Base-by-base conservation (phyloP, 1,140 invertebrate species). In the Penaeus indicus region DNA sequence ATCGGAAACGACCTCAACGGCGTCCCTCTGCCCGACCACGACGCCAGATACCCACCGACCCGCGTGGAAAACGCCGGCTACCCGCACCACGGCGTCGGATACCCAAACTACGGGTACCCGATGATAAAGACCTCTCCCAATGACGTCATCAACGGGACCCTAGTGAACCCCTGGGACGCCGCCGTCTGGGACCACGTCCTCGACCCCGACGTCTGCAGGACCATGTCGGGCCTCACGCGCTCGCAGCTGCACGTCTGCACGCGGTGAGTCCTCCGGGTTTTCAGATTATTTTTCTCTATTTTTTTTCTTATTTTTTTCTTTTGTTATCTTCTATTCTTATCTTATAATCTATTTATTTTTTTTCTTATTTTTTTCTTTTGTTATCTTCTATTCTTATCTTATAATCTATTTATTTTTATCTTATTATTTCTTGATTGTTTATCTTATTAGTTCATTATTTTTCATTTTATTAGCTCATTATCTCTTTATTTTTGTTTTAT, bases 71-170 rank as follows among this genome's bases (percentile, higher is more conserved):
- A 78, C 25, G 80, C 16, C 38, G 69, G 69, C 5, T 72, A 72
- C 69, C 69, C 7, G 69, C 69, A 72, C 25, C 25, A 38, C 69
- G 69, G 69, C 22, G 38, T 72, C 25, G 69, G n/a, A 72, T 72
- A 87, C 62, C 77, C 85, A 42, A 87, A 87, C 63, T 87, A 81
- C 78, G 85, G 78, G n/a, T 87, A 87, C 78, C 85, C 85, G 62
- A 61, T 87, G 85, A 61, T 87, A 4, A 63, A 27, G 62, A 27
- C 85, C 16, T 87, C 85, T 11, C 85, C 85, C 62, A 87, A 87
- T 22, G 85, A 87, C 42, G 85, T 87, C 25, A 27, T 87, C 38
- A 87, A 87, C 85, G 60, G 77, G 79, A 87, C 77, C 21, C 69
- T 87, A 7, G 85, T 81, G 38, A 62, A 60, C 21, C 85, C 85